phyloP scores from a whole-genome alignment of 1,140 invertebrate genomes.

The Mizuhopecten yessoensis region DNA sequence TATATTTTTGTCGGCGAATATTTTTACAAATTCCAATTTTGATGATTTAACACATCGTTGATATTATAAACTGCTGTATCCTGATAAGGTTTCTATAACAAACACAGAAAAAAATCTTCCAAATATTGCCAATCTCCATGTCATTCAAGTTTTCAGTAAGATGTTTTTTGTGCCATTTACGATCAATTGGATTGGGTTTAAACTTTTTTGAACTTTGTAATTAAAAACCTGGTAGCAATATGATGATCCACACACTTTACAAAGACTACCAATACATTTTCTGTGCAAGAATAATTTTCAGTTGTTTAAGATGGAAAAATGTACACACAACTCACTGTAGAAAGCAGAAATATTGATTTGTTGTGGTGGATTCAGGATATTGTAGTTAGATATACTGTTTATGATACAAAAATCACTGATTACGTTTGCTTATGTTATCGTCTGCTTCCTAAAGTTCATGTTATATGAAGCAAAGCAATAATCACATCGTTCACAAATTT shows the following conservation, averaged over 20 bases:
- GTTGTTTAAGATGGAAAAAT: too few species aligned
- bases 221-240: not conserved
- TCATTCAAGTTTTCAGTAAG: not conserved
- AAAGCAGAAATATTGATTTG: not conserved
- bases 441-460: not conserved
- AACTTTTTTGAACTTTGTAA: not conserved
- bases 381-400: not conserved
- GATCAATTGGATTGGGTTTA: not conserved
- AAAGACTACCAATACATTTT: too few species aligned
- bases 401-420: not conserved
- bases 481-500: not conserved
- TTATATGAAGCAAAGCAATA: constrained; percentile 10
- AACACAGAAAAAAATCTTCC: not conserved
- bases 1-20: not conserved
- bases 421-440: not conserved
- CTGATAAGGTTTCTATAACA: not conserved
- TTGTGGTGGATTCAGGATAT: too few species aligned
- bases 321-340: not conserved
- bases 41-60: not conserved
- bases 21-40: not conserved
- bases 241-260: too few species aligned
- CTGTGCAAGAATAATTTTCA: too few species aligned
- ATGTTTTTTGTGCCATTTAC: not conserved
- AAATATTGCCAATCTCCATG: not conserved
- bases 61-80: not conserved